Evolutionary conservation across 2,113 vertebrate species (phyloP), one percentile per base, ranked within the genome.

Genomic region (Anolis carolinensis): DNA sequence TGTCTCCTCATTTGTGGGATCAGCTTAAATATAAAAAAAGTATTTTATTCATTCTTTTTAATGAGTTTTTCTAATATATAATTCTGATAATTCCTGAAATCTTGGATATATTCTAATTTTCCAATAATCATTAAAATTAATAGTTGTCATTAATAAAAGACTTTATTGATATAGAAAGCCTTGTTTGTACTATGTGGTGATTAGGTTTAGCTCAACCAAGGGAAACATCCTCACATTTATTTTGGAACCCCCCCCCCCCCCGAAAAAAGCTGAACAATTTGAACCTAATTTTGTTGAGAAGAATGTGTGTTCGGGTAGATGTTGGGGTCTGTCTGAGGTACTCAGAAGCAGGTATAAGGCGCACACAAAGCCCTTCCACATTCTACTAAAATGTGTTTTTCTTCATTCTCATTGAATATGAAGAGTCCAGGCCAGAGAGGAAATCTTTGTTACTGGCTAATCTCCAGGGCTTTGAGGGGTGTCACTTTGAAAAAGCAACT

Each of bases 401-500:
- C 89, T 77, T 81, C 67, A 32, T 30, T 83, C n/a, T 30, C 55
- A 65, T 78, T 80, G 74, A 87, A 86, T 82, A 39, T 70, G 74
- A 92, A 90, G 73, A 92, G 87, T 76, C 9, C 32, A 84, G 83
- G 87, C 68, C 21, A 4, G 68, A 92, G 50, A 89, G 25, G 59
- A 48, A 48, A 70, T 59, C 30, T 89, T 89, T 89, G 63, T 80
- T 87, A 77, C 3, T 7, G 59, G 27, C 36, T 74, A 32, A 79
- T 90, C 68, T 90, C 88, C 68, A 81, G 92, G 85, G 75, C 82
- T 93, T 84, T 87, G 80, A 67, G 72, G 75, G 89, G 87, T 86
- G 90, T 89, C 90, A 86, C 76, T 89, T 92, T 92, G 89, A 82
- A 92, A 94, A 92, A 80, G 36, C 68, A 87, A 85, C 71, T 63